A percentile compares a stretch with the other conserved stretches of the same genome.
These are phyloP conservation scores for Oxyteleia sp. DNA, from an alignment of 2,888 invertebrate species.

Conservation along the genomic window DNA sequence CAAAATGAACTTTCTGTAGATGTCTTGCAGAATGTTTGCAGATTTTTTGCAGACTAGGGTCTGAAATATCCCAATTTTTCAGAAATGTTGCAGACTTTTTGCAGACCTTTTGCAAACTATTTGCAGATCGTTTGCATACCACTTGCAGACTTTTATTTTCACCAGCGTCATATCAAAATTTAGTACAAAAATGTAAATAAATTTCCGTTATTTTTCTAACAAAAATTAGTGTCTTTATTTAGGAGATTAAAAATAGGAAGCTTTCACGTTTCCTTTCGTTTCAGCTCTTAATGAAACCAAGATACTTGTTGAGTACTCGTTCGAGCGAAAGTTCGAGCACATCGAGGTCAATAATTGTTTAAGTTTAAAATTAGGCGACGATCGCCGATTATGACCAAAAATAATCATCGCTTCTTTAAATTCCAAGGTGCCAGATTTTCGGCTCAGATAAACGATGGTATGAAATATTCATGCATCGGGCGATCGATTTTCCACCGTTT, in stretches of 20 bases:
- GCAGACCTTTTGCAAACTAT: too few species aligned
- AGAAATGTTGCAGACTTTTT: too few species aligned
- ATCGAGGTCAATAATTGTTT: constrained; percentile 19
- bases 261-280: constrained; percentile 1
- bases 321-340: neutral
- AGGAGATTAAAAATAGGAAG: too few species aligned
- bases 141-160: too few species aligned
- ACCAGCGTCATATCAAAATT: too few species aligned
- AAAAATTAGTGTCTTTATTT: too few species aligned
- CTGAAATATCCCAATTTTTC: too few species aligned
- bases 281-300: neutral
- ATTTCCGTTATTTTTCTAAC: neutral
- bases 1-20: too few species aligned
- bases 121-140: too few species aligned
- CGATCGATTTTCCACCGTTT: constrained; percentile 65
- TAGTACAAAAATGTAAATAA: too few species aligned
- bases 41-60: too few species aligned
- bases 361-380: constrained; percentile 23
- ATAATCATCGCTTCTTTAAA: constrained; percentile 22
- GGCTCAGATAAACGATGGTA: constrained; percentile 26
- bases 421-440: constrained; percentile 38
- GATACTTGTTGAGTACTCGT: constrained; percentile 21
- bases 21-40: too few species aligned
- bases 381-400: constrained; percentile 14
- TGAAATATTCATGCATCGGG: constrained; percentile 65